Evolutionary conservation across 2,113 vertebrate species (phyloP), one percentile per base, ranked within the genome.

Genomic region (Anarhynchus alexandrinus): DNA sequence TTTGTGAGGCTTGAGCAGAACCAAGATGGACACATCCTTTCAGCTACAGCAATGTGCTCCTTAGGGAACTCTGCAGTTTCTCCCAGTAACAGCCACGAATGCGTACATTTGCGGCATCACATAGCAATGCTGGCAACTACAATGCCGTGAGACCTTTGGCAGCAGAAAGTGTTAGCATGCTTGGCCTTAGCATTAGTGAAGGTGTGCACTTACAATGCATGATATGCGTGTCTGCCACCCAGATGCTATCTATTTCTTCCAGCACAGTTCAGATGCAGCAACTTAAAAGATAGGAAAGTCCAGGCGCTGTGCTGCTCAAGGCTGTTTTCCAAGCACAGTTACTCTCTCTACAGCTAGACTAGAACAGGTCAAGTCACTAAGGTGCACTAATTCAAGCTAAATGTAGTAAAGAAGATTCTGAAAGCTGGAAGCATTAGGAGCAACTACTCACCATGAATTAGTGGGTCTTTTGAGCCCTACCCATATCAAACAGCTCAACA

Each of bases 341-440:
- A 65, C 47, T 84, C 79, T 72, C 52, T 62, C 64, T 57, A 15
- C 18, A 74, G 34, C 57, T 49, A 52, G 49, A 93, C 2, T 1
- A 88, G 54, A 96, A 62, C 58, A 95, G 71, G 54, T 82, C 66
- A 82, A 95, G 70, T 85, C 70, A 95, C 77, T 51, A 45, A 86
- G 49, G 80, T 82, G 70, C 61, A 69, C 70, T 93, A 89, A 94
- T 76, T 95, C 83, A 80, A 90, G 74, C 78, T 88, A 83, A 94
- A 84, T 16, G 74, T 14, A 86, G 82, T 82, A 91, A 95, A 91
- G 91, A 89, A 85, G 87, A 91, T 64, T 77, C 93, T 77, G 70
- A 88, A 89, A 95, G 86, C 54, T 87, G 49, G 65, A 89, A 87
- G 81, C 71, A 95, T 86, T 82, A 96, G 78, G 30, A 93, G 59